Evolutionary conservation across 2,797 vertebrate species (phyloP).

Genomic region (Enteromius viviparus): DNA sequence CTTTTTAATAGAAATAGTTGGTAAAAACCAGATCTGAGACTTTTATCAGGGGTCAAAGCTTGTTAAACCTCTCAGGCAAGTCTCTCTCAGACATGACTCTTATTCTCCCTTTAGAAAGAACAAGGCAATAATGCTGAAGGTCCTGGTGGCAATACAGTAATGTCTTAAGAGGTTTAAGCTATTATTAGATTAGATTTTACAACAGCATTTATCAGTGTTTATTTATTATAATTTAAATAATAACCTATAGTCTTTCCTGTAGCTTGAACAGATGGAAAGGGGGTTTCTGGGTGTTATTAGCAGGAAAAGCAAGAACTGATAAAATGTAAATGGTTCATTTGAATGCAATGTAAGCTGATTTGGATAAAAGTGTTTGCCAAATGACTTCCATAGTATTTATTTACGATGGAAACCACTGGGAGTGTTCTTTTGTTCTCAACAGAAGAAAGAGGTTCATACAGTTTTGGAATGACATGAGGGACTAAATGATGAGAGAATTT

Average conservation of each 20-base stretch:
- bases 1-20: neutral
- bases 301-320: neutral
- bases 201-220: neutral
- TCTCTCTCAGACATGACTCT: neutral
- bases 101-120: neutral
- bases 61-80: slow-evolving; percentile 42
- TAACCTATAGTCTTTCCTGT: neutral
- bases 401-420: neutral
- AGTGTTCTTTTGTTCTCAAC: neutral
- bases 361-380: neutral
- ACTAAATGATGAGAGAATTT: neutral
- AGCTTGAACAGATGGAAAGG: neutral
- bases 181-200: neutral
- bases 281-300: neutral
- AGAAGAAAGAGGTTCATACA: neutral
- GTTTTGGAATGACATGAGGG: neutral
- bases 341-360: neutral
- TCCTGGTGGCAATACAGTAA: too few species aligned
- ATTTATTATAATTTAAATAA: neutral
- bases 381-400: neutral
- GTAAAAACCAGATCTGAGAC: slow-evolving; percentile 8
- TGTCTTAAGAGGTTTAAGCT: neutral
- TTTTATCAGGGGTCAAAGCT: slow-evolving; percentile 7
- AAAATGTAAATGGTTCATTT: neutral
- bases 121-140: neutral